Evolutionary conservation across 2,113 vertebrate species (phyloP), one percentile per base, ranked within the genome.

Genomic region (Melierax canorus): DNA sequence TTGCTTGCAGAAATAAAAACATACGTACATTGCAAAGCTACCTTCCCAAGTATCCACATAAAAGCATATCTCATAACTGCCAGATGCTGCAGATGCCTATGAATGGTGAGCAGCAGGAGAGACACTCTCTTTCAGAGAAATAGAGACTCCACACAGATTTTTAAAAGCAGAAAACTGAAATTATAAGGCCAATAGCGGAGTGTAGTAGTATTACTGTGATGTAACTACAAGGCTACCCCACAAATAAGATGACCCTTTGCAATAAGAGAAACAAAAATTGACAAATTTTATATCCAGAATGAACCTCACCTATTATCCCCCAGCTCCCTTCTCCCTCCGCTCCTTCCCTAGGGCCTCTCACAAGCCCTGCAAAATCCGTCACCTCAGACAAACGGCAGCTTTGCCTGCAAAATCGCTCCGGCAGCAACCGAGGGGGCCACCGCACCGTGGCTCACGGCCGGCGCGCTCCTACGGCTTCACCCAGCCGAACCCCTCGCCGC

Each of bases 401-500:
- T 50, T 82, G 10, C 27, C 50, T 30, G 23, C 36, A 34, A 76
- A 56, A 69, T 4, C 45, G 11, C 50, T 34, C 43, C 0, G 1
- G 43, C 50, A 22, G 36, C 20, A 34, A 27, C 36, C 2, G 1
- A 30, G 36, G 43, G 26, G 23, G 9, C 20, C 41, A 76, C 71
- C 9, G 7, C 32, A 6, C 36, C 21, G 36, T 32, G 45, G n/a
- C 76, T 76, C 36, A 18, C 32, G 0, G 0, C 12, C 22, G 34
- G 30, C 1, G 1, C 13, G 20, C 21, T 32, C 39, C 24, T 8
- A 5, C 1, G 0, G n/a, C 62, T 56, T 29, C 36, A 13, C 12
- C 36, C 84, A 56, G 46, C n/a, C 1, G 0, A 59, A 23, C 3
- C 30, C 38, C 68, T 55, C 2, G 0, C 15, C 1, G 0, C 20